A percentile compares a stretch with the other conserved stretches of the same genome.
Evolutionary conservation across 2,888 invertebrate species (phyloP).

Genomic region (Cataglyphis altisquamis): DNA sequence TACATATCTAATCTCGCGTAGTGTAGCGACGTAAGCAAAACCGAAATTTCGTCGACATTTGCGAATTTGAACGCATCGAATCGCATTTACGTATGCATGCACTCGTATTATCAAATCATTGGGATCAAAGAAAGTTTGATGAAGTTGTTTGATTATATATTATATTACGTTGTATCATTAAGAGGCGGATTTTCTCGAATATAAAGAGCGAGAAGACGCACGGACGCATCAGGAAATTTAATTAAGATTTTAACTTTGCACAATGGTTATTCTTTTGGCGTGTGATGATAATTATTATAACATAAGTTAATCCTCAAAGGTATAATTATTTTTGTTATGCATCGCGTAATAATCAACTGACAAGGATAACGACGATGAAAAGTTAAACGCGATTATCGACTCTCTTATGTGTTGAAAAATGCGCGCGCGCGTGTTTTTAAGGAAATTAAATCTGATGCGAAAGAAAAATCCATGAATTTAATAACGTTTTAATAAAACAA

Average conservation of each 20-base stretch:
- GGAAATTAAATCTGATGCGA: constrained; percentile 24
- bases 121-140: constrained; percentile 13
- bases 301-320: constrained; percentile 36
- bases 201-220: background rate
- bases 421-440: background rate
- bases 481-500: constrained; percentile 27
- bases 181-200: background rate
- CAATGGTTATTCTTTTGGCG: constrained; percentile 21
- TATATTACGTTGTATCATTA: background rate
- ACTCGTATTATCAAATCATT: constrained; percentile 25
- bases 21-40: constrained; percentile 69
- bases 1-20: constrained; percentile 65
- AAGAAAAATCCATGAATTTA: constrained; percentile 32
- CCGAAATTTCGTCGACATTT: constrained; percentile 61
- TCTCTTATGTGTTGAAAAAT: constrained; percentile 4
- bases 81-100: constrained; percentile 28
- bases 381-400: constrained; percentile 35
- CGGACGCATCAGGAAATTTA: constrained; percentile 24
- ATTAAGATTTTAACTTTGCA: constrained; percentile 42
- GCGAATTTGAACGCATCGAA: constrained; percentile 62
- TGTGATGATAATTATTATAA: constrained; percentile 30
- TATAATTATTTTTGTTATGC: constrained; percentile 49
- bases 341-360: constrained; percentile 38
- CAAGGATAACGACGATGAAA: constrained; percentile 24
- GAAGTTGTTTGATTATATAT: background rate